These are phyloP conservation scores for Amphimedon queenslandica DNA, from an alignment of 37 sponge, comb jelly and placozoan genomes.

Conservation along the genomic window DNA sequence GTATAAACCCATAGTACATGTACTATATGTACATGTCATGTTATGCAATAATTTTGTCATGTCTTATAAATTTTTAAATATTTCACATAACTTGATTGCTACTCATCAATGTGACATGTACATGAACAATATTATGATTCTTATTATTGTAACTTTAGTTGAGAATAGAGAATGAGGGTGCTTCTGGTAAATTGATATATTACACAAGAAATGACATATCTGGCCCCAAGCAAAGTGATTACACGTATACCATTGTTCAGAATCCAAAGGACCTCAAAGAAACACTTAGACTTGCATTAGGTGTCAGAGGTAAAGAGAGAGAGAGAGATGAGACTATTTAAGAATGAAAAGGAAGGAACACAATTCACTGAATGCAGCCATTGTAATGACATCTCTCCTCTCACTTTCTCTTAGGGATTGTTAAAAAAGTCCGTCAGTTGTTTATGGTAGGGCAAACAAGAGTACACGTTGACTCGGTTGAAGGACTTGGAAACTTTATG, in stretches of 20 bases:
- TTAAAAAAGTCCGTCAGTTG: slow-evolving; percentile 56
- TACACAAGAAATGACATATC: slow-evolving; percentile 50
- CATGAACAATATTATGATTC: too few relatives aligned
- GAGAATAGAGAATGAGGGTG: slow-evolving; percentile 24
- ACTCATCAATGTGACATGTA: too few relatives aligned
- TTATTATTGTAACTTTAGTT: too few relatives aligned
- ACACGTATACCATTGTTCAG: slow-evolving; percentile 22
- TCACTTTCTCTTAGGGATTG: slow-evolving; percentile 27
- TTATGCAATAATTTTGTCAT: too few relatives aligned
- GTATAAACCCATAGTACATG: too few relatives aligned
- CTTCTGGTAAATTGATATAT: slow-evolving; percentile 49
- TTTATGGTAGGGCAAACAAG: slow-evolving; percentile 77
- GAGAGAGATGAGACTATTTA: neutral
- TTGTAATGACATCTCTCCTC: neutral
- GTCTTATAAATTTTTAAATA: too few relatives aligned
- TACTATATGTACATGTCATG: too few relatives aligned
- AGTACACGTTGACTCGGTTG: slow-evolving; percentile 68
- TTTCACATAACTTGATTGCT: too few relatives aligned
- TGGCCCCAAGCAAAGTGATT: slow-evolving; percentile 69
- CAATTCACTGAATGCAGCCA: neutral
- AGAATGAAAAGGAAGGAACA: neutral
- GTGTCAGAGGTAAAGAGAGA: slow-evolving; percentile 28
- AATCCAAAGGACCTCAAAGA: slow-evolving; percentile 26
- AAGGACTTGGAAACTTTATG: slow-evolving; percentile 65
- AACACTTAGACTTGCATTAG: slow-evolving; percentile 41